phyloP scores from a whole-genome alignment of 2,888 invertebrate genomes.

The Stenodema calcarata region DNA sequence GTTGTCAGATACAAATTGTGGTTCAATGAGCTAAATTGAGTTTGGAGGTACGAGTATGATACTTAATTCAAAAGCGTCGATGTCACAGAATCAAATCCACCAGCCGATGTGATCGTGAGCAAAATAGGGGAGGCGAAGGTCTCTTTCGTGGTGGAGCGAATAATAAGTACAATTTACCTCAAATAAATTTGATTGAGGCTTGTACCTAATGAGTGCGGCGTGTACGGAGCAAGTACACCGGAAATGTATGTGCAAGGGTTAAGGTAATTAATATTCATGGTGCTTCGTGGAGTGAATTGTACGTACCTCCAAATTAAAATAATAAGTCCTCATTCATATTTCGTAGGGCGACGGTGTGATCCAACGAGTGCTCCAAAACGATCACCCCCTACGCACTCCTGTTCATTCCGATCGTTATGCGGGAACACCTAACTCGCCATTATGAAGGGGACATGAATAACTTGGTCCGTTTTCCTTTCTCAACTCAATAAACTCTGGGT shows the following conservation, averaged over 20 bases:
- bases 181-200: too few relatives aligned
- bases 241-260: background rate
- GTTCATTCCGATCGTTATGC: conserved; percentile 7
- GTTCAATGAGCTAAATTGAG: too few relatives aligned
- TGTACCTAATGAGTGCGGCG: too few relatives aligned
- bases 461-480: background rate
- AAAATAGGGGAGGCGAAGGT: too few relatives aligned
- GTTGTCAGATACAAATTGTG: too few relatives aligned
- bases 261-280: background rate
- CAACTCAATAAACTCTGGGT: background rate
- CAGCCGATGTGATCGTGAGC: too few relatives aligned
- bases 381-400: background rate
- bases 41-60: too few relatives aligned
- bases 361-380: conserved; percentile 8
- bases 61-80: too few relatives aligned
- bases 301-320: conserved; percentile 82
- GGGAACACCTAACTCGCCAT: conserved; percentile 1
- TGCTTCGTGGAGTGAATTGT: background rate
- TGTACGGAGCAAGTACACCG: background rate
- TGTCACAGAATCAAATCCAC: too few relatives aligned
- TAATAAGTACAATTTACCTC: too few relatives aligned
- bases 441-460: conserved; percentile 9
- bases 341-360: conserved; percentile 24
- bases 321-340: conserved; percentile 90
- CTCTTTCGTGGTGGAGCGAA: too few relatives aligned